These are phyloP conservation scores for Physella acuta DNA, from an alignment of 1,140 invertebrate species.

Conservation along the genomic window DNA sequence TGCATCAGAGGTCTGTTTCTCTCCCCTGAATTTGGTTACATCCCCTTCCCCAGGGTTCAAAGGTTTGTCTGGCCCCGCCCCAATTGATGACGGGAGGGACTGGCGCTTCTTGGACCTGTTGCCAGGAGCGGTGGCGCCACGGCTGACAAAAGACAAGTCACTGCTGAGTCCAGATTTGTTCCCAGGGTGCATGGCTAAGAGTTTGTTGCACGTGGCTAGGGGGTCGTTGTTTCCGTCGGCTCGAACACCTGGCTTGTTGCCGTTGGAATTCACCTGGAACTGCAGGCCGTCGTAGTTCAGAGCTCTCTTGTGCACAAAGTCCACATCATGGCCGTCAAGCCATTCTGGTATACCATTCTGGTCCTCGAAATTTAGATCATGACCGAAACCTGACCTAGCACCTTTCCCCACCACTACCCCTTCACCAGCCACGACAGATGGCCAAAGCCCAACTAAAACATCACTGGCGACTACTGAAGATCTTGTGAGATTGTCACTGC, in stretches of 20 bases:
- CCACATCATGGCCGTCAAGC: background rate
- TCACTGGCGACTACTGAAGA: too few species aligned
- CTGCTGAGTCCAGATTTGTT: constrained; percentile 17
- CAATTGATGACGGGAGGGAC: background rate
- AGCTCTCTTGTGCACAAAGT: background rate
- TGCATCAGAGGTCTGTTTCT: background rate
- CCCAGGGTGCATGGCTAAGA: background rate
- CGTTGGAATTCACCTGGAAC: too few species aligned
- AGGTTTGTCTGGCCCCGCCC: too few species aligned
- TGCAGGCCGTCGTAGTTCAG: background rate
- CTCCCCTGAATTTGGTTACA: background rate
- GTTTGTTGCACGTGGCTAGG: background rate
- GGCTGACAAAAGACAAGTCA: constrained; percentile 14
- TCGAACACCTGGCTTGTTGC: background rate
- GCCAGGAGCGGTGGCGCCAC: background rate
- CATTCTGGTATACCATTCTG: constrained; percentile 10
- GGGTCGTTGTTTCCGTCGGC: background rate
- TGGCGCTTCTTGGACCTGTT: constrained; percentile 11
- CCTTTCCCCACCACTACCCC: background rate
- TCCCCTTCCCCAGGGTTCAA: background rate
- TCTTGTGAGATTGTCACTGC: too few species aligned
- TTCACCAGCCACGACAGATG: background rate
- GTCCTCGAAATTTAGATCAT: constrained; percentile 19
- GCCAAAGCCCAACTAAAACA: too few species aligned
- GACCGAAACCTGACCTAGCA: constrained; percentile 16